Percentiles rank a stretch among this genome's conserved stretches.
Conservation (phyloP, 2,888 invertebrate genomes). For the Geophilus truncorum region DNA sequence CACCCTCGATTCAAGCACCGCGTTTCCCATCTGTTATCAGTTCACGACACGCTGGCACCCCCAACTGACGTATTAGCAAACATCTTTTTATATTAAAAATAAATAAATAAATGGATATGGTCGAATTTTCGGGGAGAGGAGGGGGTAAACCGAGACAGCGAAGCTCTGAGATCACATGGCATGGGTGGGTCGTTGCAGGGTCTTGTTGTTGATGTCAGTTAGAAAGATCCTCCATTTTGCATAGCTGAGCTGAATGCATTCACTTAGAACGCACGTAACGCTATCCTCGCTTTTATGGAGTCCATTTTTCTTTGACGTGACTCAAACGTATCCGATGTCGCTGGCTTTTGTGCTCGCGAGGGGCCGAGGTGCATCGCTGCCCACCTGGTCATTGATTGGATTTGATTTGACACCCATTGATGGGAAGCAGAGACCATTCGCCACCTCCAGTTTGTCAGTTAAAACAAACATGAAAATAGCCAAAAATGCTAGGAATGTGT, state of each 20-base stretch:
- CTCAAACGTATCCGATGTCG: constrained; percentile 2
- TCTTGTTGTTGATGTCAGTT: not conserved
- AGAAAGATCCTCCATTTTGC: not conserved
- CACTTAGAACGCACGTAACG: not conserved
- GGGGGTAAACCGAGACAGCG: no score
- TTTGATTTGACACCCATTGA: constrained; percentile 13
- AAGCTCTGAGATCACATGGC: not conserved
- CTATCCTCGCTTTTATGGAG: not conserved
- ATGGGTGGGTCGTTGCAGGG: not conserved
- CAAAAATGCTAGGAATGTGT: not conserved
- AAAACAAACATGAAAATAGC: not conserved
- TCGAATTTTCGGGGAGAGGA: not conserved
- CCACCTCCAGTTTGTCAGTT: not conserved
- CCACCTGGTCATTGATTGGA: constrained; percentile 2
- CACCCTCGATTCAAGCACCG: constrained; percentile 22
- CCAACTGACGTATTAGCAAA: constrained; percentile 18
- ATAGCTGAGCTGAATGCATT: not conserved
- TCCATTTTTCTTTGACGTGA: constrained; percentile 13
- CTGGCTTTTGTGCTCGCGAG: not conserved
- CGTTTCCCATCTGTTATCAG: constrained; percentile 14
- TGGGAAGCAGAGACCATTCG: not conserved
- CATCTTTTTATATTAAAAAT: not conserved
- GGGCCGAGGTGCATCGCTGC: not conserved
- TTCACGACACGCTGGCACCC: constrained; percentile 22
- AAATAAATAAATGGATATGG: not conserved